Evolutionary conservation across 2,888 invertebrate species (phyloP).

Genomic region (Leucozona laternaria): DNA sequence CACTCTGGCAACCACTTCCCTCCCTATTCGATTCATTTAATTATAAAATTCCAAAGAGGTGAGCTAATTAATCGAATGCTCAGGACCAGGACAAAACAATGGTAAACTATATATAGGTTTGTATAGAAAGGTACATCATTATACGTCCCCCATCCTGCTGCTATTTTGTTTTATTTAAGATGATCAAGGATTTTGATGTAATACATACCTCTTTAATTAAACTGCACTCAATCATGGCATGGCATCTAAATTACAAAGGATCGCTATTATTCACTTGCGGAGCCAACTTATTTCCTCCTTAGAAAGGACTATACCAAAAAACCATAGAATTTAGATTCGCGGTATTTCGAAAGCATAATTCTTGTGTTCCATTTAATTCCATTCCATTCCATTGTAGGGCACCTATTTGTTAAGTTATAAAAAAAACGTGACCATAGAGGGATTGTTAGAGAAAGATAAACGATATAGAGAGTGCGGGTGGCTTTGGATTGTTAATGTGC

Average conservation of each 20-base stretch:
- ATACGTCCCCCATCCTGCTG: background rate
- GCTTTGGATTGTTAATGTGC: background rate
- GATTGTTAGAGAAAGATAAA: slow-evolving; percentile 12
- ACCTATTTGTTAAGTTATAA: slow-evolving; percentile 36
- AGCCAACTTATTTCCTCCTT: background rate
- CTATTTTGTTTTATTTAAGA: background rate
- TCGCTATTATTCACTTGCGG: slow-evolving; percentile 19
- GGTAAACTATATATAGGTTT: no score
- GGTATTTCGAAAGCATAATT: slow-evolving; percentile 21
- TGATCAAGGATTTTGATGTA: slow-evolving; percentile 29
- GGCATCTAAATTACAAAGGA: slow-evolving; percentile 37
- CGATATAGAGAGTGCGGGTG: background rate
- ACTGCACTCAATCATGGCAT: slow-evolving; percentile 30
- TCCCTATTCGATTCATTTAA: slow-evolving; percentile 45
- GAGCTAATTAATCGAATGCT: slow-evolving; percentile 55
- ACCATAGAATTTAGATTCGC: slow-evolving; percentile 15
- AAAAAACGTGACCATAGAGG: slow-evolving; percentile 39
- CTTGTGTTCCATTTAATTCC: background rate
- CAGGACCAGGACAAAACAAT: slow-evolving; percentile 10
- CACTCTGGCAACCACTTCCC: background rate
- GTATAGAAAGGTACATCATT: no score
- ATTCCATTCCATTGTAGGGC: background rate
- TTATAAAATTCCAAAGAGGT: slow-evolving; percentile 61
- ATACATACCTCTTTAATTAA: slow-evolving; percentile 72
- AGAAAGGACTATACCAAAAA: background rate